Evolutionary conservation across 1,140 invertebrate species (phyloP).

Genomic region (Pygmarrhopalites habei): DNA sequence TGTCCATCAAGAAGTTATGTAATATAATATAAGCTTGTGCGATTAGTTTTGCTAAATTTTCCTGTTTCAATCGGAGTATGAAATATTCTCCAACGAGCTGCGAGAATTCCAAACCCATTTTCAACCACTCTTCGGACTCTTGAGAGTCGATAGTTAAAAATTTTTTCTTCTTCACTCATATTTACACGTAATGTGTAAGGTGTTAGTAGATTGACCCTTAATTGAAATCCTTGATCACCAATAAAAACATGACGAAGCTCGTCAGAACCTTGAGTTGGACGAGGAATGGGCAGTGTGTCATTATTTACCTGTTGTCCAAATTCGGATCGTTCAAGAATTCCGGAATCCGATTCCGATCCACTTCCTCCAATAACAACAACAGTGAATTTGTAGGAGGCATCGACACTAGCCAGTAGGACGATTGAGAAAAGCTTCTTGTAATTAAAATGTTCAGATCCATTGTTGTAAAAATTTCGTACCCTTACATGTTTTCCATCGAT

Average conservation of each 20-base stretch:
- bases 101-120: conserved; percentile 44
- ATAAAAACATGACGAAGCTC: conserved; percentile 26
- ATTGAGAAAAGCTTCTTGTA: conserved; percentile 41
- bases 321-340: conserved; percentile 24
- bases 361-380: conserved; percentile 35
- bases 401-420: conserved; percentile 39
- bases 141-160: conserved; percentile 47
- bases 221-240: conserved; percentile 48
- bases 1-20: conserved; percentile 41
- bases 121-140: conserved; percentile 41
- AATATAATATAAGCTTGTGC: conserved; percentile 40
- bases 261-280: not conserved
- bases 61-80: conserved; percentile 8
- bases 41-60: conserved; percentile 7
- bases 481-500: conserved; percentile 43
- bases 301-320: no score
- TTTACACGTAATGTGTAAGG: conserved; percentile 44
- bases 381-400: conserved; percentile 36
- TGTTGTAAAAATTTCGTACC: conserved; percentile 32
- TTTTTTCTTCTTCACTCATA: conserved; percentile 40
- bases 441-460: conserved; percentile 40
- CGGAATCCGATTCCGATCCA: conserved; percentile 31
- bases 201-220: conserved; percentile 45
- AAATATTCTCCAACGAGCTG: conserved; percentile 26
- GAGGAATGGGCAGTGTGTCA: no score